Base-by-base conservation (phyloP, 1,140 invertebrate genomes). In the Oryctes rhinoceros region DNA sequence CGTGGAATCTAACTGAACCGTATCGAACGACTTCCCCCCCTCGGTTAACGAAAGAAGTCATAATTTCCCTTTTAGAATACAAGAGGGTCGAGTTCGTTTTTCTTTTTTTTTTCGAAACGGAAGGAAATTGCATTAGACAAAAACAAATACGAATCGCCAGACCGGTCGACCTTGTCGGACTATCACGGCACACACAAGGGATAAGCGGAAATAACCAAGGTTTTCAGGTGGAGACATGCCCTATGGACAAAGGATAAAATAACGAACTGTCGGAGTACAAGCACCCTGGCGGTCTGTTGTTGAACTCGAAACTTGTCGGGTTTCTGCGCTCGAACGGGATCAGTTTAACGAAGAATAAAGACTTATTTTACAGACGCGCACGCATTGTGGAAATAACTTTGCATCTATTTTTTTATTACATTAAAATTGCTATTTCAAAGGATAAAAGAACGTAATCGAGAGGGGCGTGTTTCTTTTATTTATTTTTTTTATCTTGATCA, bases 201-300 rank as follows among this genome's bases (percentile, higher is more conserved):
- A 84, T 82, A 86, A 86, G 85, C 85, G 87, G 87, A 88, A 88
- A 88, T 82, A 83, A 86, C 84, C 87, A 88, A 88, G 88, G 87
- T 84, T 86, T 79, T 74, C 49, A 71, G 65, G 65, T 71, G 65
- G 65, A 71, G 65, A 71, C 65, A 71, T 71, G 65, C 65, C 65
- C 65, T 71, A 37, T 71, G 65, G 65, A 71, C 65, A 71, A 71
- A 71, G 65, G 35, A 37, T 71, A 71, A 71, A 71, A 71, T 71
- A 71, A 37, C 65, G 53, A 59, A 59, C 20, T 13, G 65, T n/a
- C 13, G 53, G 20, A 62, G 53, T 18, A 5, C 53, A 62, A 62
- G 13, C 4, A 44, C 39, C 39, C 39, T 44, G 39, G 39, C 39
- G 39, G 39, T 10, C 9, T 44, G 39, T 10, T 7, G 39, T 44